Conservation (phyloP, 2,888 invertebrate genomes). For the Cactoblastis cactorum region DNA sequence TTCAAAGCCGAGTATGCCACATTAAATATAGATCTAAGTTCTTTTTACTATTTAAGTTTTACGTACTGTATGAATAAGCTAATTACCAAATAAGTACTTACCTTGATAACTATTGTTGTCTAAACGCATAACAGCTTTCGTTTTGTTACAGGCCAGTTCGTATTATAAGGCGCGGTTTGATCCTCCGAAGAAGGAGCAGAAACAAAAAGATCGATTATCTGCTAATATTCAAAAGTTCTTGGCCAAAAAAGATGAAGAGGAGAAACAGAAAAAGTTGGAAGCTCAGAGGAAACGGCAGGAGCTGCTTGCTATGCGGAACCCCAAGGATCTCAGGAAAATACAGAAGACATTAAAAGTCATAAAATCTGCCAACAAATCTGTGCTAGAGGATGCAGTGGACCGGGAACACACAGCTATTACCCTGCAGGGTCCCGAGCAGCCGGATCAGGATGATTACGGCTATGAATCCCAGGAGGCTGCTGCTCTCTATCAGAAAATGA, state of each 20-base stretch:
- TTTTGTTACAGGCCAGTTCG: constrained; percentile 53
- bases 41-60: background rate
- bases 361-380: constrained; percentile 93
- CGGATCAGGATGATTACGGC: constrained; percentile 95
- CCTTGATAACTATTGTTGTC: constrained; percentile 11
- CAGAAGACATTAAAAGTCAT: constrained; percentile 90
- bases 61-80: background rate
- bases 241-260: constrained; percentile 89
- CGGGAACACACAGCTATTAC: constrained; percentile 87
- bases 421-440: constrained; percentile 85
- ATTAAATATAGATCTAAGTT: background rate
- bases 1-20: background rate
- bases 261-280: constrained; percentile 81
- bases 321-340: constrained; percentile 86
- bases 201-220: constrained; percentile 83
- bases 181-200: constrained; percentile 89
- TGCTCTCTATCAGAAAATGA: constrained; percentile 89
- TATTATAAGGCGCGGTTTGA: constrained; percentile 89
- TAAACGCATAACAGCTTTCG: background rate
- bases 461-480: constrained; percentile 92
- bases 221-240: constrained; percentile 91
- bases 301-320: constrained; percentile 82
- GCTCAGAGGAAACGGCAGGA: constrained; percentile 83
- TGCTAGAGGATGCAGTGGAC: constrained; percentile 89
- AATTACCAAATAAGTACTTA: background rate